Percentiles rank a stretch among this genome's conserved stretches.
These are phyloP conservation scores for Drosophila truncata DNA, from an alignment of 1,140 invertebrate genomes.

Conservation along the genomic window DNA sequence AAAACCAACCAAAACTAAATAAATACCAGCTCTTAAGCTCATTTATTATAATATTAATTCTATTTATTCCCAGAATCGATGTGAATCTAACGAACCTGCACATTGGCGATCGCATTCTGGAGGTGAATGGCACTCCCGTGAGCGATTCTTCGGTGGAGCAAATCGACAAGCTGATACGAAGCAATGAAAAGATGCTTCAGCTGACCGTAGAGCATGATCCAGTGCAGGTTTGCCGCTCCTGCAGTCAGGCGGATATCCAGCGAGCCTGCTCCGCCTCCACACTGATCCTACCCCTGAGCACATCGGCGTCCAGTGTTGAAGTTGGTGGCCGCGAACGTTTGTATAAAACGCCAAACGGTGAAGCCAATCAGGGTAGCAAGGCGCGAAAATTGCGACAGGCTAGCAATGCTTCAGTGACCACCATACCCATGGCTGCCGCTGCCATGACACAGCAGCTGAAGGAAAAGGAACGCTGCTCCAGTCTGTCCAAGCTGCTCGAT, in stretches of 20 bases:
- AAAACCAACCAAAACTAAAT: not conserved
- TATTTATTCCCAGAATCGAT: slow-evolving; percentile 91
- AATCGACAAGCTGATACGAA: slow-evolving; percentile 91
- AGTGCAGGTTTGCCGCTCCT: slow-evolving; percentile 87
- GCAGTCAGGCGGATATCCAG: slow-evolving; percentile 78
- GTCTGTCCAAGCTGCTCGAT: slow-evolving; percentile 93
- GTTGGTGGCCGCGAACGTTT: slow-evolving; percentile 64
- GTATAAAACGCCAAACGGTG: slow-evolving; percentile 49
- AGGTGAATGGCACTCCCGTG: slow-evolving; percentile 96
- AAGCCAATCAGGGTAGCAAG: slow-evolving; percentile 36
- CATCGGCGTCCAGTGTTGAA: slow-evolving; percentile 78
- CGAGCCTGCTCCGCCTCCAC: slow-evolving; percentile 70
- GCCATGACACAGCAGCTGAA: slow-evolving; percentile 62
- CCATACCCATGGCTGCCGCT: slow-evolving; percentile 13
- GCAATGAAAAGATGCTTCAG: slow-evolving; percentile 91
- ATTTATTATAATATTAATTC: too few species aligned
- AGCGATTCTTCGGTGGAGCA: slow-evolving; percentile 91
- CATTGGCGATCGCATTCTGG: slow-evolving; percentile 95
- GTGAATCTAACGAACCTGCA: slow-evolving; percentile 93
- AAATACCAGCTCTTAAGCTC: not conserved
- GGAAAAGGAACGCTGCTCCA: slow-evolving; percentile 93
- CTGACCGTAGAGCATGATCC: slow-evolving; percentile 95
- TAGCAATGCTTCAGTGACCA: slow-evolving; percentile 23
- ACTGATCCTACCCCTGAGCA: slow-evolving; percentile 68
- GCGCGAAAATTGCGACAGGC: slow-evolving; percentile 61